These are phyloP conservation scores for Protomyctophum bolini DNA, from an alignment of 2,113 vertebrate species.

Conservation along the genomic window DNA sequence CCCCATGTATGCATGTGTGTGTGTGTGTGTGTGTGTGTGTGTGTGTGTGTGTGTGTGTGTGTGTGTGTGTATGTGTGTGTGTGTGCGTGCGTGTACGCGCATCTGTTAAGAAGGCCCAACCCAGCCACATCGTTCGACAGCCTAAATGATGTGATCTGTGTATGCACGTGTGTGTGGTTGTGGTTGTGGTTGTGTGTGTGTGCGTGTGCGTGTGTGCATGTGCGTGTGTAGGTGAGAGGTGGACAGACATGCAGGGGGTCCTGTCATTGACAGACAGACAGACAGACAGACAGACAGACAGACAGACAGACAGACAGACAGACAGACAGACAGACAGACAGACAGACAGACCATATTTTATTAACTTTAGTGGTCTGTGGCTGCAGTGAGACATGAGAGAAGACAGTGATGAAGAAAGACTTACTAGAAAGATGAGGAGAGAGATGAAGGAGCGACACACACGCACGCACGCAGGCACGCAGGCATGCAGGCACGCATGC, in stretches of 20 bases:
- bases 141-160: background rate
- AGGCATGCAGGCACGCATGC: background rate
- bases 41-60: conserved; percentile 13
- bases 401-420: conserved; percentile 23
- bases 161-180: conserved; percentile 2
- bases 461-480: conserved; percentile 10
- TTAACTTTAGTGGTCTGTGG: conserved; percentile 53
- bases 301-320: conserved; percentile 5
- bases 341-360: conserved; percentile 65
- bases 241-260: conserved; percentile 56
- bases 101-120: conserved; percentile 65
- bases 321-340: background rate
- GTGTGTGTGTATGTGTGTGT: conserved; percentile 10
- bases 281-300: too few relatives aligned
- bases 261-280: too few relatives aligned
- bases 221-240: conserved; percentile 45
- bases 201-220: conserved; percentile 3
- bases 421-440: conserved; percentile 30
- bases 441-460: conserved; percentile 4
- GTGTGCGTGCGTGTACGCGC: conserved; percentile 43
- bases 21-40: conserved; percentile 33
- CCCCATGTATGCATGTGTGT: background rate
- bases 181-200: conserved; percentile 17
- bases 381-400: background rate
- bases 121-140: conserved; percentile 68